Percentiles rank a stretch among this genome's conserved stretches.
Conservation (phyloP, 37 sponge, comb jelly and placozoan species). For the Theonella swinhoei region DNA sequence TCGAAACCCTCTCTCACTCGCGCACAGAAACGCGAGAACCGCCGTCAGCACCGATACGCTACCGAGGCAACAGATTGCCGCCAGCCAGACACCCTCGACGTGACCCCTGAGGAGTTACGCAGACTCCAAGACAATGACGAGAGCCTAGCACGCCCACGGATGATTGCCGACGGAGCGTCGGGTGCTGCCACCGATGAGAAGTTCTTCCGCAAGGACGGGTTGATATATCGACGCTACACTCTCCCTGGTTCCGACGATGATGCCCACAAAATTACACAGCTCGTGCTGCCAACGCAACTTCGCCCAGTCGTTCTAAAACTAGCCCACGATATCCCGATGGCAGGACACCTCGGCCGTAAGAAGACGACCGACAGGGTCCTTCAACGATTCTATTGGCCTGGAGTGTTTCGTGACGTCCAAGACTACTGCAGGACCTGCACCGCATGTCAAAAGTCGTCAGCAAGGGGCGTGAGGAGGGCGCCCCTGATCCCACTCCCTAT, state of each 20-base stretch:
- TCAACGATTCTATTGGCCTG: conserved; percentile 58
- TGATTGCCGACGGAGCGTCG: neutral
- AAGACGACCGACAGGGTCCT: conserved; percentile 57
- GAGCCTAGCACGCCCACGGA: neutral
- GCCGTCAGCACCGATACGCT: neutral
- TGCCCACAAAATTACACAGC: conserved; percentile 32
- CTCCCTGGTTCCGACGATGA: neutral
- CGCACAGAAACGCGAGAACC: neutral
- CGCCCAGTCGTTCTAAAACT: conserved; percentile 30
- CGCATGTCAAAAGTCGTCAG: conserved; percentile 31
- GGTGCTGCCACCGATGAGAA: neutral
- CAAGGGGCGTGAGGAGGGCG: conserved; percentile 10
- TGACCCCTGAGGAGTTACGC: neutral
- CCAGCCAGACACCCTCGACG: neutral
- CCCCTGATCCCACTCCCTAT: conserved; percentile 63
- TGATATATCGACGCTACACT: conserved; percentile 19
- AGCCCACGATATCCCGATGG: conserved; percentile 51
- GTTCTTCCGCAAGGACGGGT: conserved; percentile 37
- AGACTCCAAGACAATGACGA: conserved; percentile 32
- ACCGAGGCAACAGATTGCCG: neutral
- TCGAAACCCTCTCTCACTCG: neutral
- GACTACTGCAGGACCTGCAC: conserved; percentile 47
- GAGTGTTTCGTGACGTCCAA: conserved; percentile 40
- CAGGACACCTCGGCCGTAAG: conserved; percentile 59
- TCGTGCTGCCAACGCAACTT: conserved; percentile 49